Evolutionary conservation across 2,888 invertebrate genomes (phyloP), one percentile per base, ranked within the genome.

Genomic region (Cheilosia variabilis): DNA sequence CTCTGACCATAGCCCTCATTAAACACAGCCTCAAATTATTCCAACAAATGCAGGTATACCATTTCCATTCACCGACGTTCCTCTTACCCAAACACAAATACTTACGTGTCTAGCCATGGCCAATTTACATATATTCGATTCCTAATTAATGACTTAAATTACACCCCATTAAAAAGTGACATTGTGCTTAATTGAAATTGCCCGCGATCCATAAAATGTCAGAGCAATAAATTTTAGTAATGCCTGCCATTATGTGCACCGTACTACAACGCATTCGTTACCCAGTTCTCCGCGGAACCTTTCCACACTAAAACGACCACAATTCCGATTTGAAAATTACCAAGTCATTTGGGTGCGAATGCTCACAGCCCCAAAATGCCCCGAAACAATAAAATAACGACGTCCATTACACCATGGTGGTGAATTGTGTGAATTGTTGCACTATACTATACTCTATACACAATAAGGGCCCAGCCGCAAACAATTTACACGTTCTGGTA

Each of bases 391-490:
- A 58, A 77, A 72, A 76, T 81, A 84, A 76, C 58, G 65, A 81
- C 57, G 31, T 55, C 22, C 81, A 81, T 81, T 81, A 75, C 63
- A 50, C 65, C 60, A 65, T 65, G 68, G 57, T 58, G 66, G 66
- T 66, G 71, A 55, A 86, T 81, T 81, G 86, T 86, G 80, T 62
- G 86, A 86, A 86, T 86, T 86, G 86, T 81, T 86, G 76, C 77
- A 76, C 76, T 41, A 37, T n/a, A n/a, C n/a, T n/a, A n/a, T n/a
- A n/a, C n/a, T n/a, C n/a, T n/a, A n/a, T 13, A 24, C 24, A 72
- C 72, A 76, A 72, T 76, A 76, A 76, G 57, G 57, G 76, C 50
- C 62, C 45, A 72, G 72, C 71, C 62, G 81, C 81, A 77, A 77
- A 68, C 81, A 77, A 86, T 86, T 86, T 86, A 68, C 86, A 86